Base-by-base conservation (phyloP, 1,140 invertebrate genomes). In the Lepidotrigona ventralis region DNA sequence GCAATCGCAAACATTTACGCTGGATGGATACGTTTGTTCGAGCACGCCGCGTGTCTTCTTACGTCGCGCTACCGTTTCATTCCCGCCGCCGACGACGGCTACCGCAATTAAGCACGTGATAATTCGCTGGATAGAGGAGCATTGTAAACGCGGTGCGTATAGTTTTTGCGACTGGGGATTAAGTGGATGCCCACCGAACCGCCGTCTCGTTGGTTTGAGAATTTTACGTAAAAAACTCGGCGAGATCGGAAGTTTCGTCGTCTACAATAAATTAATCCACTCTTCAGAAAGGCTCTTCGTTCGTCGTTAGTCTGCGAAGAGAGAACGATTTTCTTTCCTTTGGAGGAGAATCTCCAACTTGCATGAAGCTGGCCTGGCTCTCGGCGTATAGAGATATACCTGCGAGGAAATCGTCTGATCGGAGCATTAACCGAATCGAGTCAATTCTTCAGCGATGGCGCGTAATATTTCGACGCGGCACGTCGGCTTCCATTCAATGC, bases 1-100 rank as follows among this genome's bases (percentile, higher is more conserved):
- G 66, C 63, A 78, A 77, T 70, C 66, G 39, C 75, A 83, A 83
- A 83, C 54, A 83, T 83, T 83, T 78, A 66, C 54, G 39, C 33
- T 23, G 56, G 63, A 23, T 29, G 79, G 26, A 39, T 60, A 72
- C 39, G 33, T 33, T 54, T 68, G 73, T 63, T 60, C 33, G 33
- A 26, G 46, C 26, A 33, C 6, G 21, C 8, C 4, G 39, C 39
- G 54, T 33, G 51, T 51, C 15, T 72, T 70, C 66, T 70, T 78
- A 39, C 26, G 15, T 54, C 0, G 14, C 11, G 81, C 54, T 78
- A 83, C 56, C 81, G 75, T 78, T 78, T 83, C 29, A 39, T 58
- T 78, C 66, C n/a, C 23, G 81, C n/a, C 23, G 81, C 66, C 81
- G 74, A 54, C 81, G 23, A 11, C 14, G 70, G 39, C 58, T 26